Conservation (phyloP, 2,113 vertebrate species). For the Heterotilapia buettikoferi region DNA sequence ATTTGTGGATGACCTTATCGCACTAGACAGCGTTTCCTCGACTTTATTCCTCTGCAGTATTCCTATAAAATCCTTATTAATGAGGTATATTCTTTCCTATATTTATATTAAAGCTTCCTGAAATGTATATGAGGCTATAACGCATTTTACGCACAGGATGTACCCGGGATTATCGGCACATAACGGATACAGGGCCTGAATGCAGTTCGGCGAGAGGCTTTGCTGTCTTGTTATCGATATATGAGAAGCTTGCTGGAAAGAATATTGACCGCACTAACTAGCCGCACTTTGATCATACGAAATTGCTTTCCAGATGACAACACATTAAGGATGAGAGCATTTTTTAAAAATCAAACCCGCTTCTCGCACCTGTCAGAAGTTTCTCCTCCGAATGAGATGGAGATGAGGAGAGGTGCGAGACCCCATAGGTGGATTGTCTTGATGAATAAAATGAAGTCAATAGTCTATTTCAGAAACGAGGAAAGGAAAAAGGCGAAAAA, state of each 20-base stretch:
- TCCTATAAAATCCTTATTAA: not conserved
- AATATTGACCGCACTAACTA: constrained; percentile 68
- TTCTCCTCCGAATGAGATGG: constrained; percentile 31
- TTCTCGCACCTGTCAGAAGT: constrained; percentile 35
- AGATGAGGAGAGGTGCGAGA: constrained; percentile 22
- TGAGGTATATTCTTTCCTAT: not conserved
- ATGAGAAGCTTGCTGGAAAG: constrained; percentile 49
- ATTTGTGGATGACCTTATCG: not conserved
- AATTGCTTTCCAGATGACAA: constrained; percentile 62
- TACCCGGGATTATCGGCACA: not conserved
- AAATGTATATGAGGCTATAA: not conserved
- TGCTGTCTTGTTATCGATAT: constrained; percentile 59
- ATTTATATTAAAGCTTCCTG: not conserved
- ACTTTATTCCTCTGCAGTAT: not conserved
- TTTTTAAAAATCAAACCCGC: constrained; percentile 49
- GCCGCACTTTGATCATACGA: constrained; percentile 64
- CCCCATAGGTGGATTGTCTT: not conserved
- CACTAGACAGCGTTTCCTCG: not conserved
- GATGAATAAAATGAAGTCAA: constrained; percentile 20
- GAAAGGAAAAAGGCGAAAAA: not conserved
- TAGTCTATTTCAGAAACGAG: not conserved
- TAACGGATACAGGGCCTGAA: constrained; percentile 20
- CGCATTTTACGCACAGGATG: not conserved
- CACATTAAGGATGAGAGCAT: constrained; percentile 58
- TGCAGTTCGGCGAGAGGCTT: constrained; percentile 41